These are phyloP conservation scores for Polietes domitor DNA, from an alignment of 2,888 invertebrate species.

Conservation along the genomic window DNA sequence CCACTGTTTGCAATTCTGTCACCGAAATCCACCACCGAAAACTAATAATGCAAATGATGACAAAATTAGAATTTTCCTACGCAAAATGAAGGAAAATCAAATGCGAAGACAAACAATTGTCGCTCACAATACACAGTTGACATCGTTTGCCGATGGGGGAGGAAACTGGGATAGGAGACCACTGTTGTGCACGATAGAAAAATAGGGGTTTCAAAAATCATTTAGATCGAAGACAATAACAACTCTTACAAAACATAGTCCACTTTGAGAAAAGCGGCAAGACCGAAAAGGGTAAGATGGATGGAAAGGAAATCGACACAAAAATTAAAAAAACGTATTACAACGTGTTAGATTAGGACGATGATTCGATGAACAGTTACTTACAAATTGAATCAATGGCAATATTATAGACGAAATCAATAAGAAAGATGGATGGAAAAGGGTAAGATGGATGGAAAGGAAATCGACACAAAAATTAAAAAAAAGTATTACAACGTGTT, in stretches of 20 bases:
- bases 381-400: too few species aligned
- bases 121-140: neutral
- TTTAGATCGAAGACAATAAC: neutral
- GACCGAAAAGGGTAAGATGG: too few species aligned
- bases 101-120: constrained; percentile 4
- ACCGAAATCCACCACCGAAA: neutral
- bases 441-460: too few species aligned
- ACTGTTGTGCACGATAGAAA: neutral
- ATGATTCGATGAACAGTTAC: too few species aligned
- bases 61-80: neutral
- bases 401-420: too few species aligned
- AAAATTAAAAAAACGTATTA: too few species aligned
- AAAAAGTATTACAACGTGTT: too few species aligned
- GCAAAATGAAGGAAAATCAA: neutral
- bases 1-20: neutral
- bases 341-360: too few species aligned
- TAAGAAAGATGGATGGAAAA: too few species aligned
- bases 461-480: too few species aligned
- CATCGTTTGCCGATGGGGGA: neutral
- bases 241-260: neutral
- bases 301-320: too few species aligned
- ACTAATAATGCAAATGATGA: constrained; percentile 18
- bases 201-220: neutral
- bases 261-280: too few species aligned
- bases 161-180: neutral